Evolutionary conservation across 2,797 vertebrate genomes (phyloP).

Genomic region (Pteronotus mesoamericanus): DNA sequence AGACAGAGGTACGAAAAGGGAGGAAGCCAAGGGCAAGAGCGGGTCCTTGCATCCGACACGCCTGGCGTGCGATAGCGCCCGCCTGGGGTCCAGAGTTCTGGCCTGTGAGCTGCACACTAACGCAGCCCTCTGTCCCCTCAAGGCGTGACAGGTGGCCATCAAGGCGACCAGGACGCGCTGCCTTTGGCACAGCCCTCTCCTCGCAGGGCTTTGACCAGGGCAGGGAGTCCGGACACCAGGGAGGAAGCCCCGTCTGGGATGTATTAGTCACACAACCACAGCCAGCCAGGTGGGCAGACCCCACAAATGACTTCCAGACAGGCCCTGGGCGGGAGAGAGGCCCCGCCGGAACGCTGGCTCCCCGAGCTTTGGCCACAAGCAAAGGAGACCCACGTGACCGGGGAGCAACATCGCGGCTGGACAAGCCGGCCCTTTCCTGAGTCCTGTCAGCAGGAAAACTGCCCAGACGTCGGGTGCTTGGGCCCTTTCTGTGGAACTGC

Average conservation of each 20-base stretch:
- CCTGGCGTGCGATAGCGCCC: not conserved
- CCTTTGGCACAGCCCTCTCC: not conserved
- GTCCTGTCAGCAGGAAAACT: not conserved
- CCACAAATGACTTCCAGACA: not conserved
- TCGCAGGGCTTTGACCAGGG: not conserved
- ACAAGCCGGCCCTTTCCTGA: not conserved
- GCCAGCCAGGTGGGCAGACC: not conserved
- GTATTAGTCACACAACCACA: not conserved
- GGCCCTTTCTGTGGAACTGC: not conserved
- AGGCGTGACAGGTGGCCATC: not conserved
- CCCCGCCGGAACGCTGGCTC: not conserved
- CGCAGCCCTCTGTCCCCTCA: not conserved
- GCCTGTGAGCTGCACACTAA: not conserved
- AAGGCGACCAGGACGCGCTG: fast-evolving
- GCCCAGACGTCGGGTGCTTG: not conserved
- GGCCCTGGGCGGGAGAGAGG: not conserved
- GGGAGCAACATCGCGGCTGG: not conserved
- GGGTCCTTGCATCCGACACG: not conserved
- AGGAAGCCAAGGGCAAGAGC: not conserved
- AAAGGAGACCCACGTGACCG: fast-evolving
- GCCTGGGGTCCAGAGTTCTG: not conserved
- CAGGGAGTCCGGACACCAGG: not conserved
- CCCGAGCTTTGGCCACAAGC: not conserved
- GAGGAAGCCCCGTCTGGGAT: not conserved
- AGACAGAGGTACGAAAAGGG: not conserved